phyloP scores from a whole-genome alignment of 2,113 vertebrate genomes.

The Bos taurus region DNA sequence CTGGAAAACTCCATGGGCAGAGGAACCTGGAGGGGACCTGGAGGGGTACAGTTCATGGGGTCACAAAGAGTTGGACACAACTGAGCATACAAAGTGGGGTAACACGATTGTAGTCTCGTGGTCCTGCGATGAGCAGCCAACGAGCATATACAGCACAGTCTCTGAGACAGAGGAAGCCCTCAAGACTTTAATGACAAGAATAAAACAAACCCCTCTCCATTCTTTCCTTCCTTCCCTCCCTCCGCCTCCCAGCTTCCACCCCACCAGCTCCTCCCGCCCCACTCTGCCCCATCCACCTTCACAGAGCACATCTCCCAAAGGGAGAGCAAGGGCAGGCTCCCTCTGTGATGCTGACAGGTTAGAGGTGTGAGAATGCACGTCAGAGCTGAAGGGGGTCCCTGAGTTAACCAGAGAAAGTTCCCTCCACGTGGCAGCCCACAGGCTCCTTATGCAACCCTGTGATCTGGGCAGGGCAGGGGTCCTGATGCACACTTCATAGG shows the following conservation, averaged over 20 bases:
- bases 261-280: not conserved
- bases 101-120: fast-evolving
- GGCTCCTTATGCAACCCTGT: not conserved
- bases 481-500: not conserved
- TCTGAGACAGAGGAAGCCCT: not conserved
- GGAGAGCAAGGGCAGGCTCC: not conserved
- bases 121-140: too few relatives aligned
- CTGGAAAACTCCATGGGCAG: not conserved
- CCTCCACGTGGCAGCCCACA: not conserved
- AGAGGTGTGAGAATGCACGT: not conserved
- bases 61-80: not conserved
- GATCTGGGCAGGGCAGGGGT: fast-evolving
- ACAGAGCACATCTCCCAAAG: not conserved
- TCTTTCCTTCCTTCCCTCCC: not conserved
- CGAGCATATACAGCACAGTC: not conserved
- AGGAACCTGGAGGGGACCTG: not conserved
- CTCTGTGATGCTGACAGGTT: not conserved
- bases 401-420: not conserved
- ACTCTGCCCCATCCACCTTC: not conserved
- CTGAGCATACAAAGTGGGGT: not conserved
- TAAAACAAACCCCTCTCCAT: not conserved
- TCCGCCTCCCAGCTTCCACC: not conserved
- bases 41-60: not conserved
- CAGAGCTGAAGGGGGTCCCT: not conserved
- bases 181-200: not conserved